A percentile compares a stretch with the other conserved stretches of the same genome.
These are phyloP conservation scores for Sminthurinus aureus DNA, from an alignment of 2,888 invertebrate genomes.

Conservation along the genomic window DNA sequence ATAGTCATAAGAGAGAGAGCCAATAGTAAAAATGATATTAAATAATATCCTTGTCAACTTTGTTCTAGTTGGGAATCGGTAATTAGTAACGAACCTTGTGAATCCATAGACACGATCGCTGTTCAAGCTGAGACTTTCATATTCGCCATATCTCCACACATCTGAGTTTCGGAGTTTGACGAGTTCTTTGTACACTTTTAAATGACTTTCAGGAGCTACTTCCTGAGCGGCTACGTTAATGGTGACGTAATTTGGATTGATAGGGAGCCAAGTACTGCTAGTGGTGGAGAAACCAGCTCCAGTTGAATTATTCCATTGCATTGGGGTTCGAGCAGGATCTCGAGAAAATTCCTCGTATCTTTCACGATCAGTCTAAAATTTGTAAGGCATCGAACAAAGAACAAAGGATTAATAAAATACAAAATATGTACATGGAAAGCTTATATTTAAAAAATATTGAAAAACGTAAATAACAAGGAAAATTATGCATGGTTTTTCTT, in stretches of 20 bases:
- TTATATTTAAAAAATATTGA: too few relatives aligned
- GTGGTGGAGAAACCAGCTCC: conserved; percentile 60
- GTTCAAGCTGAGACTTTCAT: conserved; percentile 62
- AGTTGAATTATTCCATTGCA: conserved; percentile 75
- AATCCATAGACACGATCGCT: conserved; percentile 59
- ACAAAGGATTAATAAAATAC: too few relatives aligned
- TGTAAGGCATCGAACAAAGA: too few relatives aligned
- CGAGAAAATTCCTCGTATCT: conserved; percentile 69
- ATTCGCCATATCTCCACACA: conserved; percentile 68
- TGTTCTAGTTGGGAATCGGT: too few relatives aligned
- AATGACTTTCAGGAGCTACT: conserved; percentile 58
- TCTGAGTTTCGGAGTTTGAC: conserved; percentile 52
- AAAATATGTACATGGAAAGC: conserved; percentile 63
- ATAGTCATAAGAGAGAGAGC: too few relatives aligned
- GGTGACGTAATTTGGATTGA: conserved; percentile 60
- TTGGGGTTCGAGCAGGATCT: conserved; percentile 80
- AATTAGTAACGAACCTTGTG: conserved; percentile 34
- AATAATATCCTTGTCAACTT: too few relatives aligned
- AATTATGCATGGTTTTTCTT: too few relatives aligned
- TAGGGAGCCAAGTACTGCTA: conserved; percentile 60
- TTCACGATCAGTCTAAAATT: conserved; percentile 68
- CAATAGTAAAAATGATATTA: too few relatives aligned
- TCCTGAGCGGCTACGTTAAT: conserved; percentile 60
- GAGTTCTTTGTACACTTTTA: conserved; percentile 58
- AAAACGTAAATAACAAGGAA: too few relatives aligned